Percentiles rank a stretch among this genome's conserved stretches.
These are phyloP conservation scores for Ascaphus truei DNA, from an alignment of 2,113 vertebrate species.

Conservation along the genomic window DNA sequence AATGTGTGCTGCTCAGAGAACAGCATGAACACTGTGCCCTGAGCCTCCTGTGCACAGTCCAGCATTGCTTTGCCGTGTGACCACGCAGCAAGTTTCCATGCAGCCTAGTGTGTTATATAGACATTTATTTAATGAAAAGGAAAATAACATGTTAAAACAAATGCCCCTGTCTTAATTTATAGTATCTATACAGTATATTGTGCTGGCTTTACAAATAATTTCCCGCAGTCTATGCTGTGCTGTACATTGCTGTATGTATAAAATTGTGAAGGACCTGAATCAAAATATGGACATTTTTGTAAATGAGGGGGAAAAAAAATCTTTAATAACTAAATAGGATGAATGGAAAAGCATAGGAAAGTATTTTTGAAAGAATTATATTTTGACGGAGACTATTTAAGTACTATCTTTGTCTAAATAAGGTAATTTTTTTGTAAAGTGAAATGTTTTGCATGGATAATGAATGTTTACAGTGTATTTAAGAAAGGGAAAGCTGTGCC, in stretches of 20 bases:
- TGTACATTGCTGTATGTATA: slow-evolving; percentile 82
- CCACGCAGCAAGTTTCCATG: background rate
- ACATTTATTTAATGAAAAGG: slow-evolving; percentile 70
- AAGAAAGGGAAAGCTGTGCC: slow-evolving; percentile 99
- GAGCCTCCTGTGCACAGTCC: background rate
- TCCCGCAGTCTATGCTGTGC: slow-evolving; percentile 80
- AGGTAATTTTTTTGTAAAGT: slow-evolving; percentile 97
- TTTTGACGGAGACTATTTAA: slow-evolving; percentile 99
- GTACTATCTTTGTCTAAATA: slow-evolving; percentile 98
- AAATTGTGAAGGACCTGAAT: slow-evolving; percentile 81
- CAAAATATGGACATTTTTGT: slow-evolving; percentile 80
- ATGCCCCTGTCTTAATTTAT: slow-evolving; percentile 71
- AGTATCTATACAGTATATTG: slow-evolving; percentile 76
- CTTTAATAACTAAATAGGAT: slow-evolving; percentile 92
- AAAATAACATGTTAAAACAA: slow-evolving; percentile 68
- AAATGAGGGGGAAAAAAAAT: slow-evolving; percentile 76
- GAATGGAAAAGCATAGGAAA: slow-evolving; percentile 78
- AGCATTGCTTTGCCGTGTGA: background rate
- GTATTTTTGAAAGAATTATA: slow-evolving; percentile 99
- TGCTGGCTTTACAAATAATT: slow-evolving; percentile 81
- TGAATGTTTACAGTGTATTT: slow-evolving; percentile 99
- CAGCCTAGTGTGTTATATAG: slow-evolving; percentile 54
- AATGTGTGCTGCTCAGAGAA: background rate
- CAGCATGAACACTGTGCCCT: background rate
- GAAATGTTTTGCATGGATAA: slow-evolving; percentile 98